Base-by-base conservation (phyloP, 2,888 invertebrate genomes). In the Chydorus sphaericus region DNA sequence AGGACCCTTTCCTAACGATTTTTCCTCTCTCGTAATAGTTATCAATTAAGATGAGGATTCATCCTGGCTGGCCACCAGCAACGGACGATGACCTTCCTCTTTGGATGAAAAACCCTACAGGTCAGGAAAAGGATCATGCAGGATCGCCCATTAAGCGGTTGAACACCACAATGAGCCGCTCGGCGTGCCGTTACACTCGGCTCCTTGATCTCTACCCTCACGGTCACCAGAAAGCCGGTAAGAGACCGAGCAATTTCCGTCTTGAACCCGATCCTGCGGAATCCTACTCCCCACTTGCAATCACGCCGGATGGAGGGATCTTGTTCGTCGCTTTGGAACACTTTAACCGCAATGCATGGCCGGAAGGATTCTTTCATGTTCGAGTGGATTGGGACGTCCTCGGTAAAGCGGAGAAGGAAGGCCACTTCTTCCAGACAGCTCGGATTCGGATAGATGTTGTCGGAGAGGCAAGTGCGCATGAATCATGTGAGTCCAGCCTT, bases 261-360 rank as follows among this genome's bases (percentile, higher is more conserved):
- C 20, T 53, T 10, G 38, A 30, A 14, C 38, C 38, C 3, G 53
- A 53, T 38, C 29, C 36, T 26, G 52, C 52, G n/a, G 23, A 55
- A 14, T 23, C 55, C 1, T 16, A 14, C 29, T 29, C 18, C n/a
- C 52, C 53, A 20, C 53, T 57, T 29, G 29, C 38, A 4, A 53
- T 57, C 31, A 57, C 57, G 5, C 29, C 57, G n/a, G 31, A 44
- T 26, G 38, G 38, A 31, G 57, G 57, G 14, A 52, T 57, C 23
- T 30, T 57, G 11, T 57, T 53, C 33, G 52, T 57, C 23, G 28
- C 52, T 14, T n/a, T n/a, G n/a, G n/a, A n/a, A n/a, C n/a, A n/a
- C n/a, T n/a, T n/a, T 16, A 57, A 30, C 57, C 57, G 11, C 30
- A 55, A 16, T 18, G n/a, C 7, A 26, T 44, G 44, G 23, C 26